Conservation (phyloP, 2,797 vertebrate genomes). For the Sebastes oblongus region DNA sequence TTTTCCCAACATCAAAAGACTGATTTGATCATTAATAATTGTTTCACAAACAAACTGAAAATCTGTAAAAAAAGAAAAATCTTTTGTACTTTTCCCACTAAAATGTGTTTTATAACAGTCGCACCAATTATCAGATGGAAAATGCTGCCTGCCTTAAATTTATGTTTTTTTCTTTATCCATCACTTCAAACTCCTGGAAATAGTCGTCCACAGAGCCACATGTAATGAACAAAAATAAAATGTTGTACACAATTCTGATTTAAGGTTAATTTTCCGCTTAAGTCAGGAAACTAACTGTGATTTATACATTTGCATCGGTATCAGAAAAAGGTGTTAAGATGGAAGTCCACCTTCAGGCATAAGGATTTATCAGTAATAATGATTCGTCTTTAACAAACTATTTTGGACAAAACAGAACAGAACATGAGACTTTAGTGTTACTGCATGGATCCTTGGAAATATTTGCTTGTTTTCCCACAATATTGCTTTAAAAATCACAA, state of each 20-base stretch:
- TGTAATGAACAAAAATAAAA: neutral
- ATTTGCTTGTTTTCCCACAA: neutral
- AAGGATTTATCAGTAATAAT: conserved; percentile 20
- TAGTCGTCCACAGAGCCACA: neutral
- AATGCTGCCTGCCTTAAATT: neutral
- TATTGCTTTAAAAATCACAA: neutral
- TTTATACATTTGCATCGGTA: conserved; percentile 24
- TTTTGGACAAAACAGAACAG: neutral
- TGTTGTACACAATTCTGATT: neutral
- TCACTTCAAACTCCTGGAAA: neutral
- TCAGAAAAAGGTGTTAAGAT: conserved; percentile 26
- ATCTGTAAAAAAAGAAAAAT: neutral
- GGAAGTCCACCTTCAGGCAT: conserved; percentile 32
- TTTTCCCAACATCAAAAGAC: conserved; percentile 8
- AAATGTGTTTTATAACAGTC: neutral
- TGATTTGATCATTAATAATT: conserved; percentile 49
- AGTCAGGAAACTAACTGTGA: conserved; percentile 18
- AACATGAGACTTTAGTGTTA: neutral
- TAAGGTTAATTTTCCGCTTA: neutral
- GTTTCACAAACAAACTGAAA: conserved; percentile 9
- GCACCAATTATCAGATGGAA: neutral
- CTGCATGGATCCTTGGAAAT: neutral
- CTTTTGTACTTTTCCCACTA: neutral
- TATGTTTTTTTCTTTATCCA: neutral
- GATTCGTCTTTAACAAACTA: neutral